These are phyloP conservation scores for Nomada flava DNA, from an alignment of 2,888 invertebrate genomes.

Conservation along the genomic window DNA sequence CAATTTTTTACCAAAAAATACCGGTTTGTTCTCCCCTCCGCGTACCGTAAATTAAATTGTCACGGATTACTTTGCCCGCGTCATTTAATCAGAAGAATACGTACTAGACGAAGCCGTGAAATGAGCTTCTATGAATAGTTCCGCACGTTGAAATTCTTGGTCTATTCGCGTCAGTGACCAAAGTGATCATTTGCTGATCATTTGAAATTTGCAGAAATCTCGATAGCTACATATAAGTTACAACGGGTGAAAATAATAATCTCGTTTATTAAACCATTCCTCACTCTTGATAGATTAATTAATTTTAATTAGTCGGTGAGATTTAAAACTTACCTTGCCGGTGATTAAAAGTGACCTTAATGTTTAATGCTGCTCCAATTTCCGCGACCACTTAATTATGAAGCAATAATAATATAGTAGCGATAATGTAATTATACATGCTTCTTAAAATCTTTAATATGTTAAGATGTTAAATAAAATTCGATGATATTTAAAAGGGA, in stretches of 20 bases:
- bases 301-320: slow-evolving; percentile 15
- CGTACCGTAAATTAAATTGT: slow-evolving; percentile 21
- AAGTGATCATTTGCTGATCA: slow-evolving; percentile 19
- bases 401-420: background rate
- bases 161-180: background rate
- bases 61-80: background rate
- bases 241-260: background rate
- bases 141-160: slow-evolving; percentile 1
- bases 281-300: slow-evolving; percentile 7
- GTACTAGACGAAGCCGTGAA: slow-evolving; percentile 3
- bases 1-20: background rate
- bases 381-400: background rate
- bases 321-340: background rate
- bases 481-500: no score
- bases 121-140: slow-evolving; percentile 25
- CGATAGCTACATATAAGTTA: background rate
- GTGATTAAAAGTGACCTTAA: background rate
- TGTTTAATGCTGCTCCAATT: background rate
- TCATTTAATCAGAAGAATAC: slow-evolving; percentile 24
- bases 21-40: background rate
- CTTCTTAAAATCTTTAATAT: no score
- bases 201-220: background rate
- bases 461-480: no score
- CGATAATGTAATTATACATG: no score
- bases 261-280: background rate